Conservation (phyloP, 2,797 vertebrate genomes). For the Hydrophis major region DNA sequence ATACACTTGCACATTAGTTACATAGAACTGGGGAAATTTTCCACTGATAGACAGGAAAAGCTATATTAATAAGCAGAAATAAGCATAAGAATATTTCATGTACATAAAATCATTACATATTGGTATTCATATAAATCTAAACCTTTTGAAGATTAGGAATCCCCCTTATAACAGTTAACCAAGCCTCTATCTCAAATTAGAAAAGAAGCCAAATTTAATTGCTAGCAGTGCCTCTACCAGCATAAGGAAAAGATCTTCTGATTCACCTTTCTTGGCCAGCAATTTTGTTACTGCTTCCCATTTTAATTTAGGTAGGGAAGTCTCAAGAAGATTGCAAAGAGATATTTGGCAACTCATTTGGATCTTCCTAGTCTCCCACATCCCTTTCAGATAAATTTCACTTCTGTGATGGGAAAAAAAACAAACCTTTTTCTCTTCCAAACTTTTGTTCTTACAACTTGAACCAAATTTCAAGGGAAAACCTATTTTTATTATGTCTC, state of each 20-base stretch:
- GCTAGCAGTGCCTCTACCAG: neutral
- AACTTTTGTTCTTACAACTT: neutral
- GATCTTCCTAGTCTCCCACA: neutral
- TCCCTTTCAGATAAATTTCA: neutral
- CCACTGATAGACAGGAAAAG: neutral
- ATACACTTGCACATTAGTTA: neutral
- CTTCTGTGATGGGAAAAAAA: neutral
- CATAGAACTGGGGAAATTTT: neutral
- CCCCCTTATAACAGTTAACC: neutral
- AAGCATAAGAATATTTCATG: neutral
- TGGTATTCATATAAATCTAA: neutral
- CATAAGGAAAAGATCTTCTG: neutral
- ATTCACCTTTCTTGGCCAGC: neutral
- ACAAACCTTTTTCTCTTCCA: neutral
- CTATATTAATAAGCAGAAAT: neutral
- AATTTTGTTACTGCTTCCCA: neutral
- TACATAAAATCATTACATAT: neutral
- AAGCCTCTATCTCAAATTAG: neutral
- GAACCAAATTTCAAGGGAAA: slow-evolving; percentile 13
- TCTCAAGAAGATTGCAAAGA: neutral
- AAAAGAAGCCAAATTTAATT: neutral
- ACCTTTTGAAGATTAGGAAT: neutral
- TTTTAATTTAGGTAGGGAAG: slow-evolving; percentile 11
- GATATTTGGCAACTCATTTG: slow-evolving; percentile 12
- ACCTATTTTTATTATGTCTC: rapidly evolving